These are phyloP conservation scores for Drosophila hamatofila DNA, from an alignment of 2,888 invertebrate species.

Conservation along the genomic window DNA sequence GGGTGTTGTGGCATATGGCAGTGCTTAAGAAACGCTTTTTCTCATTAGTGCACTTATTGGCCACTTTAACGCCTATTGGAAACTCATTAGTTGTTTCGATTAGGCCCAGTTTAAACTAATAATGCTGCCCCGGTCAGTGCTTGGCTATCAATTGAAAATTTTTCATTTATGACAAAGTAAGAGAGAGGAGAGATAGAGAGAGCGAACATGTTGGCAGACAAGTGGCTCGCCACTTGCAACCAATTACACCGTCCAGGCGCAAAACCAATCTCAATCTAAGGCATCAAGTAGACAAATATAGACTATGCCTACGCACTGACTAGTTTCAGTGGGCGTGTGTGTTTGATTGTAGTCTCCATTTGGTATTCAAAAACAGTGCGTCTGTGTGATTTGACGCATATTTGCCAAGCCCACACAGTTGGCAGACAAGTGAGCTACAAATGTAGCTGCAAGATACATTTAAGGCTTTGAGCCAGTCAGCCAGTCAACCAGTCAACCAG, in stretches of 20 bases:
- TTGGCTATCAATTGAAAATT: slow-evolving; percentile 64
- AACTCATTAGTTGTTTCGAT: slow-evolving; percentile 71
- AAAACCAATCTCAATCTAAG: slow-evolving; percentile 74
- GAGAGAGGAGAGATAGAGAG: slow-evolving; percentile 12
- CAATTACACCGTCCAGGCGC: slow-evolving; percentile 64
- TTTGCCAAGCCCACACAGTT: slow-evolving; percentile 66
- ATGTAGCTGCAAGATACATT: slow-evolving; percentile 56
- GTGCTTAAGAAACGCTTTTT: slow-evolving; percentile 24
- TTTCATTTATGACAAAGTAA: slow-evolving; percentile 64
- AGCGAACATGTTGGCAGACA: slow-evolving; percentile 27
- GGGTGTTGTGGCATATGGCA: slow-evolving; percentile 23
- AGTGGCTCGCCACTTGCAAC: slow-evolving; percentile 51
- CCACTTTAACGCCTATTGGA: slow-evolving; percentile 68
- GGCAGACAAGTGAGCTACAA: slow-evolving; percentile 52
- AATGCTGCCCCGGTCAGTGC: slow-evolving; percentile 52
- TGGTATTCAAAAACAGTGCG: slow-evolving; percentile 81
- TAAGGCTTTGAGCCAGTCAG: slow-evolving; percentile 39
- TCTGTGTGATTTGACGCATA: slow-evolving; percentile 80
- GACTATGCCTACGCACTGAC: slow-evolving; percentile 54
- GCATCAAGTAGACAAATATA: slow-evolving; percentile 78
- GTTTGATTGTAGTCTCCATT: slow-evolving; percentile 59
- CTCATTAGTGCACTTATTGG: slow-evolving; percentile 54
- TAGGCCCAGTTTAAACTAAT: slow-evolving; percentile 69
- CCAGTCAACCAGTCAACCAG: slow-evolving; percentile 19
- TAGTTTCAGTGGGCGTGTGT: slow-evolving; percentile 23